A percentile compares a stretch with the other conserved stretches of the same genome.
These are phyloP conservation scores for Eristalinus sepulchralis DNA, from an alignment of 2,888 invertebrate species.

Conservation along the genomic window DNA sequence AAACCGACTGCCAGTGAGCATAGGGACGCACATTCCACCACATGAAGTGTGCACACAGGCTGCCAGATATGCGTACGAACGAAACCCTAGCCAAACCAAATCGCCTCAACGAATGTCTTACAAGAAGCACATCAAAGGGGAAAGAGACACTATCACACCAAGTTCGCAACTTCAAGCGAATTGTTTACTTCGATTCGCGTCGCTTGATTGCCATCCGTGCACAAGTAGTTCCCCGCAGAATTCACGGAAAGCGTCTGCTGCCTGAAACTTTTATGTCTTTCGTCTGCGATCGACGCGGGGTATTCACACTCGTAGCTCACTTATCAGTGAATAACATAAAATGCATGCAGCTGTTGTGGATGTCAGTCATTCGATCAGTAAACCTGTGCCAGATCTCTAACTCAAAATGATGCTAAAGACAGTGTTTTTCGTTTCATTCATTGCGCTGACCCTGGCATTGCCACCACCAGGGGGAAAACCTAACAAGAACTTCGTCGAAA, in stretches of 20 bases:
- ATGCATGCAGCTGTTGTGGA: background rate
- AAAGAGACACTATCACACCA: background rate
- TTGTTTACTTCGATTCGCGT: background rate
- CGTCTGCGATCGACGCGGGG: too few relatives aligned
- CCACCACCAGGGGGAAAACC: background rate
- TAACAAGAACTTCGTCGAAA: background rate
- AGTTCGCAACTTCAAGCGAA: background rate
- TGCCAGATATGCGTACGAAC: too few relatives aligned
- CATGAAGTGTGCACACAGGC: too few relatives aligned
- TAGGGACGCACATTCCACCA: too few relatives aligned
- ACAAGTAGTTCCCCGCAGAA: background rate
- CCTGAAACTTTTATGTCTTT: background rate
- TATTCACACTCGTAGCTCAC: too few relatives aligned
- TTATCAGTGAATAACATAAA: background rate
- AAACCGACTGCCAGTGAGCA: too few relatives aligned
- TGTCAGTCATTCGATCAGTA: background rate
- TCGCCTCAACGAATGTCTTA: background rate
- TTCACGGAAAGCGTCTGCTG: background rate
- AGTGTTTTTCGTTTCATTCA: background rate
- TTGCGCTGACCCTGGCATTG: background rate
- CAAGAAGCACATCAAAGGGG: background rate
- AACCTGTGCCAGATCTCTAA: background rate
- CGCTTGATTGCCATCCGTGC: background rate
- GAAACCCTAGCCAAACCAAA: too few relatives aligned
- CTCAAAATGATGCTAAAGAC: background rate